phyloP scores from a whole-genome alignment of 1,140 invertebrate species.

The Aricia agestis region DNA sequence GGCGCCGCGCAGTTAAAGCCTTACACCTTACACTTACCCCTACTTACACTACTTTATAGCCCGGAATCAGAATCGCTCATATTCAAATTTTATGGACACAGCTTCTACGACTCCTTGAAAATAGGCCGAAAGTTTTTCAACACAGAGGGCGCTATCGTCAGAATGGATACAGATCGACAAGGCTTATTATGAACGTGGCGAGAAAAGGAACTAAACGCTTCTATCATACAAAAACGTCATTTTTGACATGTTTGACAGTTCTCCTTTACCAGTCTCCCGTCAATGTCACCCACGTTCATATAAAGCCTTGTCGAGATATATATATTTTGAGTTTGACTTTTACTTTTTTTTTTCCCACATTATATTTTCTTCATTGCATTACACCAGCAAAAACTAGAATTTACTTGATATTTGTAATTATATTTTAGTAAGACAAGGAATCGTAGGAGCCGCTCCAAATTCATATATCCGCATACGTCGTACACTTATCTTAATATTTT shows the following conservation, averaged over 20 bases:
- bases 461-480: conserved; percentile 5
- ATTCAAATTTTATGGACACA: not conserved
- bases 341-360: no score
- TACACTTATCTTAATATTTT: conserved; percentile 9
- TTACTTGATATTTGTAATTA: not conserved
- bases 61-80: not conserved
- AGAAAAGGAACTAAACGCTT: no score
- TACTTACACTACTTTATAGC: conserved; percentile 7
- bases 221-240: no score
- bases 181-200: no score
- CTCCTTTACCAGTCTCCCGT: no score
- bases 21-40: not conserved
- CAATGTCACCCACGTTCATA: no score
- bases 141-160: not conserved
- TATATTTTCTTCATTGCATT: no score
- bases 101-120: not conserved
- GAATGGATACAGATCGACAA: no score
- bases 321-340: no score
- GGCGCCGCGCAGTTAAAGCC: conserved; percentile 1
- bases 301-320: no score
- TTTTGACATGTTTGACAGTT: no score
- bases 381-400: not conserved
- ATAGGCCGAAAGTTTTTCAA: not conserved
- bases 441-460: not conserved
- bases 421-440: no score